Evolutionary conservation across 1,140 invertebrate species (phyloP).

Genomic region (Stegodyphus dumicola): DNA sequence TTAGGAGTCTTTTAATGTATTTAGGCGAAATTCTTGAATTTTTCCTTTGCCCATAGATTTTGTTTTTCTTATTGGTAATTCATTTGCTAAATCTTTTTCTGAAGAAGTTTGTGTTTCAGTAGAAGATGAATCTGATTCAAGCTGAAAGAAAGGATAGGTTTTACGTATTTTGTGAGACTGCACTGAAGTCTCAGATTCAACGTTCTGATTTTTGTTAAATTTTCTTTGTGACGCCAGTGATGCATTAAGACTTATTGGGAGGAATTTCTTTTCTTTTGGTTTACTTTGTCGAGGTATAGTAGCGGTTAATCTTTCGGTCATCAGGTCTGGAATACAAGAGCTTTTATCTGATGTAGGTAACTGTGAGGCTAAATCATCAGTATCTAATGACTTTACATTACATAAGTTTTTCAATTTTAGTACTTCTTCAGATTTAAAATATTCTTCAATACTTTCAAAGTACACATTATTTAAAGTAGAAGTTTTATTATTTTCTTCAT

Average conservation of each 20-base stretch:
- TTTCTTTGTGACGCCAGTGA: conserved; percentile 35
- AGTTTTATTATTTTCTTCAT: conserved; percentile 1
- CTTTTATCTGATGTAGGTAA: too few species aligned
- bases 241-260: conserved; percentile 22
- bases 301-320: conserved; percentile 13
- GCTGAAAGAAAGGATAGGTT: conserved; percentile 40
- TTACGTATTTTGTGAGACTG: conserved; percentile 33
- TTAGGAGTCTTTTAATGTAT: background rate
- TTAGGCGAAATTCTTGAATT: background rate
- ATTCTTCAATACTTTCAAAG: background rate
- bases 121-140: conserved; percentile 40
- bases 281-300: conserved; percentile 30
- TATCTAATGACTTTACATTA: background rate
- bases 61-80: conserved; percentile 22
- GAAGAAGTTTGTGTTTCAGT: background rate
- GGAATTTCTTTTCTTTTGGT: background rate
- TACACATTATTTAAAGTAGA: background rate
- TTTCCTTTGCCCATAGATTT: conserved; percentile 53
- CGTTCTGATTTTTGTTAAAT: background rate
- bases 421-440: background rate
- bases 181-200: conserved; percentile 5
- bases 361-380: background rate
- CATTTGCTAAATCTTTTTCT: background rate
- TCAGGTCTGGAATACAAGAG: too few species aligned
- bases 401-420: background rate